Percentiles rank a stretch among this genome's conserved stretches.
Evolutionary conservation across 2,113 vertebrate genomes (phyloP).

Genomic region (Crotalus horridus): DNA sequence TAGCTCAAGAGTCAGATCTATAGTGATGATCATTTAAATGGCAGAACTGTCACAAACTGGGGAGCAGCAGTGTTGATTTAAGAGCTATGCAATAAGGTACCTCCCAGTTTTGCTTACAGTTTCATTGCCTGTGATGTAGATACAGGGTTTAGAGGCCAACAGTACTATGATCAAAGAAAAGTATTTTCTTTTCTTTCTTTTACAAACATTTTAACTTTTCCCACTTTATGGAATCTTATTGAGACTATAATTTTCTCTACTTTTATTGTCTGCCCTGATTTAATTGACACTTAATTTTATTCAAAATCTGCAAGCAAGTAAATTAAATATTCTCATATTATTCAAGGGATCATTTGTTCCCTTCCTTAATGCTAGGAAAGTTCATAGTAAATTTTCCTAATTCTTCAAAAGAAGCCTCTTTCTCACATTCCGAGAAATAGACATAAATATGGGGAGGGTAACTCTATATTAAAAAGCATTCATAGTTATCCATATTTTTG

Average conservation of each 20-base stretch:
- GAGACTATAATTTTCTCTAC: not conserved
- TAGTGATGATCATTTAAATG: not conserved
- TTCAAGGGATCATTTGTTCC: not conserved
- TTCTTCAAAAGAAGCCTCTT: not conserved
- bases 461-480: not conserved
- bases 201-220: not conserved
- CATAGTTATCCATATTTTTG: not conserved
- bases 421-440: not conserved
- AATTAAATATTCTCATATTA: not conserved
- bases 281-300: not conserved
- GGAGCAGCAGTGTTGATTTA: conserved; percentile 32
- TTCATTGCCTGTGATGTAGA: not conserved
- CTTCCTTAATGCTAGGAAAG: not conserved
- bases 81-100: conserved; percentile 58
- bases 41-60: not conserved
- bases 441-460: not conserved
- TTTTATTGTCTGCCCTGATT: not conserved
- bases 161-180: not conserved
- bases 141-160: not conserved
- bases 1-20: not conserved
- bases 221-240: not conserved
- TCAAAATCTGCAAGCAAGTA: not conserved
- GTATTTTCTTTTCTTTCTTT: not conserved
- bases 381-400: not conserved
- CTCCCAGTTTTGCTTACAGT: not conserved